phyloP scores from a whole-genome alignment of 2,797 vertebrate genomes.

The Characodon lateralis region DNA sequence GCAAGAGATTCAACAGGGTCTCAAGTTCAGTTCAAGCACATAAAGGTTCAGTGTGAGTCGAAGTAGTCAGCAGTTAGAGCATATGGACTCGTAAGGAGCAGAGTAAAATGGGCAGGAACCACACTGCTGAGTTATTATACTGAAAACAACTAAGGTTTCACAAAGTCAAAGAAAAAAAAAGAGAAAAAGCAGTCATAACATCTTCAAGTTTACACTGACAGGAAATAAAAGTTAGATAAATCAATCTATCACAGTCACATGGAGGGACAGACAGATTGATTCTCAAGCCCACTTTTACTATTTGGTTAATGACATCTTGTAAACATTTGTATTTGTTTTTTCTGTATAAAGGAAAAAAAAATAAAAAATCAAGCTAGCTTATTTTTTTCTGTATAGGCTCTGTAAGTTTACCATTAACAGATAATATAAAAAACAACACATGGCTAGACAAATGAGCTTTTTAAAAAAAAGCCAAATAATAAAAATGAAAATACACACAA shows the following conservation, averaged over 20 bases:
- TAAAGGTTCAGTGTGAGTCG: slow-evolving; percentile 61
- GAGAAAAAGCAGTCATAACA: slow-evolving; percentile 67
- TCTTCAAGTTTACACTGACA: slow-evolving; percentile 82
- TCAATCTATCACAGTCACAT: slow-evolving; percentile 68
- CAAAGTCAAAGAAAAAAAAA: slow-evolving; percentile 58
- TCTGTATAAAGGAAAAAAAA: slow-evolving; percentile 70
- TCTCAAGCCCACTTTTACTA: slow-evolving; percentile 77
- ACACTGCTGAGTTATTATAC: slow-evolving; percentile 35
- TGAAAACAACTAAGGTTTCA: slow-evolving; percentile 70
- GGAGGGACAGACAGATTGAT: slow-evolving; percentile 71
- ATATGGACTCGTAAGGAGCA: slow-evolving; percentile 30
- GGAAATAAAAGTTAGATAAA: slow-evolving; percentile 70
- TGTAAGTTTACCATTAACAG: slow-evolving; percentile 76
- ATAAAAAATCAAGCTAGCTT: slow-evolving; percentile 80
- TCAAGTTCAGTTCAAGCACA: slow-evolving; percentile 57
- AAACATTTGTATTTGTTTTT: slow-evolving; percentile 83
- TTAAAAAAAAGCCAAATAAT: slow-evolving; percentile 71
- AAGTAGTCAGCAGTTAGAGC: slow-evolving; percentile 61
- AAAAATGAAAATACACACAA: slow-evolving; percentile 57
- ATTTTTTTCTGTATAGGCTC: slow-evolving; percentile 83
- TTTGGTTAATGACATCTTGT: slow-evolving; percentile 85
- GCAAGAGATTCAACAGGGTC: slow-evolving; percentile 34
- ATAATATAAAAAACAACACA: slow-evolving; percentile 59
- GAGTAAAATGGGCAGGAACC: slow-evolving; percentile 24
- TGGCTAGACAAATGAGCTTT: slow-evolving; percentile 73